Evolutionary conservation across 2,888 invertebrate species (phyloP), one percentile per base, ranked within the genome.

Genomic region (Creontiades dilutus): DNA sequence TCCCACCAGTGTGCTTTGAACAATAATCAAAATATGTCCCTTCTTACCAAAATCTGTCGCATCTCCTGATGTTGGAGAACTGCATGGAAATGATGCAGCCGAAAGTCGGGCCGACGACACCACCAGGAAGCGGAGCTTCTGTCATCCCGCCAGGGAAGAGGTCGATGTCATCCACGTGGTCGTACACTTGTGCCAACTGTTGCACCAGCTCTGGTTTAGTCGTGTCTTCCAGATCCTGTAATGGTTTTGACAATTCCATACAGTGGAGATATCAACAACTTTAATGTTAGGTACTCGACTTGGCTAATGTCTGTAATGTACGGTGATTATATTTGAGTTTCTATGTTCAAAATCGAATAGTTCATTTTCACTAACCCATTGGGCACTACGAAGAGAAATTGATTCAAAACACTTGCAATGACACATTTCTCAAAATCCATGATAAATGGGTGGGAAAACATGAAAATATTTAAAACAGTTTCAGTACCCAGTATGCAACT

Each of bases 61-160:
- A 95, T 90, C 93, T 93, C 75, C 94, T 92, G 19, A 94, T 92
- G 75, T 93, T 92, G 23, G 93, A 91, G 92, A 95, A 95, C 92
- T 95, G 95, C 91, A 93, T 93, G 2, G 94, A 95, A 68, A 95
- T 94, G 89, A 95, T 93, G 92, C 95, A 95, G 37, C 94, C 95
- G 91, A 95, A 94, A 0, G 95, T 95, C 0, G 95, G 95, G 0
- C 95, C 95, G 7, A 95, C 94, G 14, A 94, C 92, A 0, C 93
- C 95, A 9, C 95, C 95, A 75, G 93, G 93, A n/a, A 95, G 92
- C 0, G 95, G 93, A 1, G 93, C 93, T 92, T 95, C 95, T 2
- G 94, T 93, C 92, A 95, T 93, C 0, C 94, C 94, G 84, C 95
- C 95, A 14, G 94, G 94, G 92, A 95, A 95, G 14, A 95, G 92